phyloP scores from a whole-genome alignment of 1,140 invertebrate species.

The Phenacoccus solenopsis region DNA sequence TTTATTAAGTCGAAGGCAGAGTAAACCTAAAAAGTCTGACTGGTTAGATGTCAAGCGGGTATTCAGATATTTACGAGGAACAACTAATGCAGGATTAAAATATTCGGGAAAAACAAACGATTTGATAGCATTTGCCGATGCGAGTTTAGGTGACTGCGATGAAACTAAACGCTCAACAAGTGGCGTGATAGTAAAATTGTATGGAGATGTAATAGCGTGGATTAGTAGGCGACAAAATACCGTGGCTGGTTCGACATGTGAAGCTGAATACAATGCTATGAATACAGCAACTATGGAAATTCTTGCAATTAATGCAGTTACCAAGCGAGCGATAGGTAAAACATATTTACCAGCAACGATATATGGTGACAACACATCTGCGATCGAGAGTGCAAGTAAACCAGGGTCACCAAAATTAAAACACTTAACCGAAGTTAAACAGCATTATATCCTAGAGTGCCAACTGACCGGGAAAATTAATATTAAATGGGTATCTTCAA shows the following conservation, averaged over 20 bases:
- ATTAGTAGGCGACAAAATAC: slow-evolving; percentile 24
- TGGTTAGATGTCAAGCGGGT: slow-evolving; percentile 28
- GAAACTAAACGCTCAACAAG: slow-evolving; percentile 27
- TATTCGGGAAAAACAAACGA: slow-evolving; percentile 19
- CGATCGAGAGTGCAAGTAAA: slow-evolving; percentile 27
- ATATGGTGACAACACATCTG: slow-evolving; percentile 29
- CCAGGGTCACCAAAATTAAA: slow-evolving; percentile 21
- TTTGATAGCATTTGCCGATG: slow-evolving; percentile 23
- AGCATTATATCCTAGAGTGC: neutral
- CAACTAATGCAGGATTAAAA: slow-evolving; percentile 18
- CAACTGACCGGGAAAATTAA: neutral
- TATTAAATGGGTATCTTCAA: neutral
- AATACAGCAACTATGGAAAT: slow-evolving; percentile 26
- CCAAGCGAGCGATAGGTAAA: slow-evolving; percentile 9
- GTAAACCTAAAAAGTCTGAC: slow-evolving; percentile 25
- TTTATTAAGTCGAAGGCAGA: slow-evolving; percentile 26
- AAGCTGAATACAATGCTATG: slow-evolving; percentile 29
- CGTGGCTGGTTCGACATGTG: slow-evolving; percentile 26
- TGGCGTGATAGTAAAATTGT: slow-evolving; percentile 26
- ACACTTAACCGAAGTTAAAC: neutral
- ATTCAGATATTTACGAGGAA: slow-evolving; percentile 29
- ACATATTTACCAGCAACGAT: neutral
- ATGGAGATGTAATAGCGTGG: slow-evolving; percentile 25
- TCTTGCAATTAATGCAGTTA: slow-evolving; percentile 21
- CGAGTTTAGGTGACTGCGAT: slow-evolving; percentile 24